Evolutionary conservation across 1,140 invertebrate genomes (phyloP).

Genomic region (Plodia interpunctella): DNA sequence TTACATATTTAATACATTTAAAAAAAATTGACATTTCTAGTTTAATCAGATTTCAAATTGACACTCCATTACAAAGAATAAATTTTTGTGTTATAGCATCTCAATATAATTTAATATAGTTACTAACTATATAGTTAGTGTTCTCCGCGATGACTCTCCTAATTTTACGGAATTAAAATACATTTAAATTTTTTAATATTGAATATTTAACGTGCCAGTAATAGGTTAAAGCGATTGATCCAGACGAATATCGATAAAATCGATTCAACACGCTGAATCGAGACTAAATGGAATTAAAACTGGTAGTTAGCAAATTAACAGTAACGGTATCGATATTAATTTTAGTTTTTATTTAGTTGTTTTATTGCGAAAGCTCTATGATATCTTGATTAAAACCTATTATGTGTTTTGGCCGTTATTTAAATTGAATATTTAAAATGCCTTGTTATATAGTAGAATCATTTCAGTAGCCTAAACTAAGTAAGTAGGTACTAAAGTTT

Average conservation of each 20-base stretch:
- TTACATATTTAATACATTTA: too few species aligned
- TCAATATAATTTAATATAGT: too few species aligned
- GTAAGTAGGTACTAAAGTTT: too few species aligned
- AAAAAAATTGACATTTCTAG: too few species aligned
- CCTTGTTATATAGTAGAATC: background rate
- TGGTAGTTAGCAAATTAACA: constrained; percentile 18
- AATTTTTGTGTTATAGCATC: too few species aligned
- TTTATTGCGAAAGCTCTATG: constrained; percentile 19
- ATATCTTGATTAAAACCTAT: constrained; percentile 21
- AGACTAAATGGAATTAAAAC: constrained; percentile 15
- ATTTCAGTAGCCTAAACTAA: background rate
- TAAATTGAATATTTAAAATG: constrained; percentile 16
- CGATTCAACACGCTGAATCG: constrained; percentile 31
- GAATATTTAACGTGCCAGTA: background rate
- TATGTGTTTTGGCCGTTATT: constrained; percentile 15
- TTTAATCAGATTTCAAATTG: too few species aligned
- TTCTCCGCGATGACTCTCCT: too few species aligned
- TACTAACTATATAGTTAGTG: too few species aligned
- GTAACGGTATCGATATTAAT: constrained; percentile 20
- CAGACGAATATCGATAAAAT: constrained; percentile 28
- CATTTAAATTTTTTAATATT: too few species aligned
- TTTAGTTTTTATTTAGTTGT: constrained; percentile 11
- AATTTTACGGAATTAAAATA: too few species aligned
- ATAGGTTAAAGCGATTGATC: background rate
- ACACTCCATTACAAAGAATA: too few species aligned